phyloP scores from a whole-genome alignment of 2,888 invertebrate species.

The Hecatera dysodea region DNA sequence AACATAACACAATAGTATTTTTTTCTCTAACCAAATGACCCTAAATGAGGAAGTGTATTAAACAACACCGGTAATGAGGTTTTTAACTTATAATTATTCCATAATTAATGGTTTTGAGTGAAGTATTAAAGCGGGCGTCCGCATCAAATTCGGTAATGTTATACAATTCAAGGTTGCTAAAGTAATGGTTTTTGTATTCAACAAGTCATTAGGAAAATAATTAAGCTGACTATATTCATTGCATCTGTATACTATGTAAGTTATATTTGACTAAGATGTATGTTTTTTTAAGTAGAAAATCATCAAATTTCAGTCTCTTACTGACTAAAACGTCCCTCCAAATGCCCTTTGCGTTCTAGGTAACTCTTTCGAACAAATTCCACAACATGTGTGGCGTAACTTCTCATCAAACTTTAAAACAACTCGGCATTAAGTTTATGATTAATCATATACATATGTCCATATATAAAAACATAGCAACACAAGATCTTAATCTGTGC shows the following conservation, averaged over 20 bases:
- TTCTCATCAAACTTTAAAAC: neutral
- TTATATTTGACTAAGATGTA: slow-evolving; percentile 1
- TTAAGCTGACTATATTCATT: slow-evolving; percentile 23
- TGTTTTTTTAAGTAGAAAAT: too few relatives aligned
- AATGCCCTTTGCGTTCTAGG: too few relatives aligned
- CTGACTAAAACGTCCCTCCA: too few relatives aligned
- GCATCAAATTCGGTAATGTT: slow-evolving; percentile 52
- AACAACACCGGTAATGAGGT: slow-evolving; percentile 56
- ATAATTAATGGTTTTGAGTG: slow-evolving; percentile 60
- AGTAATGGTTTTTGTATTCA: slow-evolving; percentile 43
- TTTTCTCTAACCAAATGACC: slow-evolving; percentile 34
- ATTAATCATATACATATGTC: neutral
- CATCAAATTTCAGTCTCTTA: too few relatives aligned
- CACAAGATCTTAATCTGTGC: too few relatives aligned
- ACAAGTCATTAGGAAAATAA: slow-evolving; percentile 50
- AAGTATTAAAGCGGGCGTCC: slow-evolving; percentile 27
- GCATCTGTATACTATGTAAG: slow-evolving; percentile 24
- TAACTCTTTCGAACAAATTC: too few relatives aligned
- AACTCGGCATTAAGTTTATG: neutral
- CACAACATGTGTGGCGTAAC: too few relatives aligned
- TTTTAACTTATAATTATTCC: slow-evolving; percentile 58
- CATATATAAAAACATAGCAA: too few relatives aligned
- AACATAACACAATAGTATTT: slow-evolving; percentile 29
- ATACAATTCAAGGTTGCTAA: slow-evolving; percentile 57
- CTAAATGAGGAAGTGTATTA: slow-evolving; percentile 57